These are phyloP conservation scores for Enteromius mattozi DNA, from an alignment of 2,797 vertebrate species.

Conservation along the genomic window DNA sequence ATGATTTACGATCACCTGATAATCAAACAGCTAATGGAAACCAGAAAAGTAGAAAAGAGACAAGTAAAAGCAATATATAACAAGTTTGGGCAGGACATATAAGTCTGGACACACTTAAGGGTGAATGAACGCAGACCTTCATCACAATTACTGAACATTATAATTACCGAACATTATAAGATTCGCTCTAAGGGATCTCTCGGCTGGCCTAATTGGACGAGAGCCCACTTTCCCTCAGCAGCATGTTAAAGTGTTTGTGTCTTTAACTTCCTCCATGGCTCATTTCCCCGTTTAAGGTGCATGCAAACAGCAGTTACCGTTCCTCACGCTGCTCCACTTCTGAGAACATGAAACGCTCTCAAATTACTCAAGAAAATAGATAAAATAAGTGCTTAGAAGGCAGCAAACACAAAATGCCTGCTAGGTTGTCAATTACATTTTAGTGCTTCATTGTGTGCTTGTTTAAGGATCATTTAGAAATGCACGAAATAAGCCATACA, in stretches of 20 bases:
- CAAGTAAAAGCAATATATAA: background rate
- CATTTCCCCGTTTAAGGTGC: slow-evolving; percentile 39
- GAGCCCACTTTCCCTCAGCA: slow-evolving; percentile 59
- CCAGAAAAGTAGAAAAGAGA: background rate
- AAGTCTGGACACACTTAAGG: background rate
- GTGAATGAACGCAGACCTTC: background rate
- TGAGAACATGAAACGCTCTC: slow-evolving; percentile 16
- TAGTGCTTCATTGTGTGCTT: background rate
- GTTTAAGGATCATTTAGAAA: background rate
- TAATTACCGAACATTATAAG: slow-evolving; percentile 7
- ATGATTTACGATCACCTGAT: slow-evolving; percentile 4
- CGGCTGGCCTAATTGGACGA: slow-evolving; percentile 52
- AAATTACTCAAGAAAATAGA: slow-evolving; percentile 25
- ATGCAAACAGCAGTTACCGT: slow-evolving; percentile 27
- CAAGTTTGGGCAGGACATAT: background rate
- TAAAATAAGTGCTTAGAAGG: background rate
- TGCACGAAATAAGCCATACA: background rate
- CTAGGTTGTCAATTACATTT: slow-evolving; percentile 34
- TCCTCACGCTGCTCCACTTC: slow-evolving; percentile 11
- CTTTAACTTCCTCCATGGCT: slow-evolving; percentile 39
- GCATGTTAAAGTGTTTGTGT: slow-evolving; percentile 48
- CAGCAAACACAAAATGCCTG: slow-evolving; percentile 11
- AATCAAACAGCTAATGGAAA: background rate
- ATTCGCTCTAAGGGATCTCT: slow-evolving; percentile 42
- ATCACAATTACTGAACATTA: slow-evolving; percentile 7